Conservation (phyloP, 2,113 vertebrate genomes). For the Hippocampus abdominalis region DNA sequence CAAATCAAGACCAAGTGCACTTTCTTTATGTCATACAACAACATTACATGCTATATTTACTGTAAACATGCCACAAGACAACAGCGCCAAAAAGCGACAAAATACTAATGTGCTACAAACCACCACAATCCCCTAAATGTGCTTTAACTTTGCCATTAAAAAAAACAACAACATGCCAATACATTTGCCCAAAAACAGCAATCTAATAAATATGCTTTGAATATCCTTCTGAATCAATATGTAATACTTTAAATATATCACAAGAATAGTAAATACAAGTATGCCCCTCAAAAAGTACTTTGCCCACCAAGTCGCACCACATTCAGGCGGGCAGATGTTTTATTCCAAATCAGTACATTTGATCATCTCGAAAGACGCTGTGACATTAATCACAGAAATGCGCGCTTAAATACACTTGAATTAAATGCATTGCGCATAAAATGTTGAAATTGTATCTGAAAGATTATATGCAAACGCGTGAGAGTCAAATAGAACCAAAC, state of each 20-base stretch:
- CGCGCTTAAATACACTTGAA: too few relatives aligned
- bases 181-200: background rate
- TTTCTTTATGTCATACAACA: background rate
- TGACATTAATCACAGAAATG: too few relatives aligned
- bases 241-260: background rate
- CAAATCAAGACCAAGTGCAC: background rate
- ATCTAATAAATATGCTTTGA: background rate
- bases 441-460: background rate
- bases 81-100: background rate
- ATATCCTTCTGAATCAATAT: background rate
- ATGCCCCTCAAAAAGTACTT: too few relatives aligned
- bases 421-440: background rate
- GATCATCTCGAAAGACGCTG: too few relatives aligned
- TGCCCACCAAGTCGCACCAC: too few relatives aligned
- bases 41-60: too few relatives aligned
- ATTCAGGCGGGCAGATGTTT: too few relatives aligned
- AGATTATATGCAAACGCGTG: background rate
- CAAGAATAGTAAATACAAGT: too few relatives aligned
- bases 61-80: background rate
- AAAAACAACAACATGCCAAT: background rate
- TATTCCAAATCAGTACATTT: too few relatives aligned
- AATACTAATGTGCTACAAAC: background rate
- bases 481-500: background rate
- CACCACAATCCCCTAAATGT: background rate
- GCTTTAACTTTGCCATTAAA: background rate